Percentiles rank a stretch among this genome's conserved stretches.
These are phyloP conservation scores for Todiramphus chloris DNA, from an alignment of 2,113 vertebrate genomes.

Conservation along the genomic window DNA sequence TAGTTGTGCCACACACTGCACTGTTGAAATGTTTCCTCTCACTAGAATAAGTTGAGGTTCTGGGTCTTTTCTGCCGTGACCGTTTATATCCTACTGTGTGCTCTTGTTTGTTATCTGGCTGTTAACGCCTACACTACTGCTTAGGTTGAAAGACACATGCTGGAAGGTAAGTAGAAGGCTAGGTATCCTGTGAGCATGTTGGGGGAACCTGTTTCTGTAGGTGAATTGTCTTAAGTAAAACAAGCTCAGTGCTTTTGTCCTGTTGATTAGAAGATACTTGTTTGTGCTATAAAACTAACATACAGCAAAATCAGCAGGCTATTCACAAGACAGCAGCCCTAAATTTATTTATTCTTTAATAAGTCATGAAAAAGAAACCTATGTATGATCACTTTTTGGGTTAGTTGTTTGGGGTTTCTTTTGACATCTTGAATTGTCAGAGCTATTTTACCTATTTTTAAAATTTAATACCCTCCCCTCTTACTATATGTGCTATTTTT, in stretches of 20 bases:
- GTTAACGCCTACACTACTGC: neutral
- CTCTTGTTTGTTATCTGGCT: neutral
- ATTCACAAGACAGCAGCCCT: neutral
- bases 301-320: neutral
- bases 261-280: neutral
- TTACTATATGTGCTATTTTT: neutral
- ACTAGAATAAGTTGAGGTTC: neutral
- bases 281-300: neutral
- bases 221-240: neutral
- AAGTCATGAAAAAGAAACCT: neutral
- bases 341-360: neutral
- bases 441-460: neutral
- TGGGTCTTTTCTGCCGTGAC: neutral
- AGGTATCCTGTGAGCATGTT: neutral
- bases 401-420: neutral
- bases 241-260: neutral
- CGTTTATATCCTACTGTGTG: neutral
- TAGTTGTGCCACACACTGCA: rapidly evolving
- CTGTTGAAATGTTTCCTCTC: neutral
- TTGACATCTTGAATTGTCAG: neutral
- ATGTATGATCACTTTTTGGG: neutral
- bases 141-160: neutral
- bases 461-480: neutral
- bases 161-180: neutral
- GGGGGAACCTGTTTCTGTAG: neutral